Base-by-base conservation (phyloP, 2,888 invertebrate species). In the Andrena hattorfiana region DNA sequence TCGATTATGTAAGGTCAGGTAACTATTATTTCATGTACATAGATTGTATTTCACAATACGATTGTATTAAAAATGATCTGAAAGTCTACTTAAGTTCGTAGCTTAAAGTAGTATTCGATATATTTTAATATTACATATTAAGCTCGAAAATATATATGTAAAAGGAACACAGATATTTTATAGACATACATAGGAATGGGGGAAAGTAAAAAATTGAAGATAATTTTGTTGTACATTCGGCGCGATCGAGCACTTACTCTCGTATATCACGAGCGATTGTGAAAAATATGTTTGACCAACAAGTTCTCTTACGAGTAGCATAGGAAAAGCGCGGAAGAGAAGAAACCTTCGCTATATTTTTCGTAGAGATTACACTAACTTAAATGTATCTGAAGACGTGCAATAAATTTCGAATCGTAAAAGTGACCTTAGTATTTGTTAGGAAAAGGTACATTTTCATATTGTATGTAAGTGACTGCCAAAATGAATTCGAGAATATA, bases 41-140 rank as follows among this genome's bases (percentile, higher is more conserved):
- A 90, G 84, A 87, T 89, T 88, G 83, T 89, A 87, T 56, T 73
- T 71, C 59, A 79, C 42, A 35, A 84, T 88, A 87, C 85, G 86
- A 85, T 82, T 85, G 84, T 82, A 70, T 70, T 76, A 85, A 90
- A 87, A 90, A 90, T 92, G 92, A 93, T 93, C 92, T 92, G 91
- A 92, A 93, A 56, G 92, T 91, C 91, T 93, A 92, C 93, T 93
- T 93, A 93, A 92, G 90, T 91, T 90, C 64, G 81, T 77, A 85
- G 81, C 82, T 87, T 84, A 78, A 85, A 86, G 77, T 86, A 79
- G 83, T 81, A 73, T 83, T 60, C 67, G 77, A 82, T 82, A 77
- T 85, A 84, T 88, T 77, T 83, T 82, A 78, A 79, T 70, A 84
- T 81, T 82, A 81, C 84, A 82, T 80, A 84, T 79, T 83, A 78